Evolutionary conservation across 1,140 invertebrate species (phyloP).

Genomic region (Panulirus ornatus): DNA sequence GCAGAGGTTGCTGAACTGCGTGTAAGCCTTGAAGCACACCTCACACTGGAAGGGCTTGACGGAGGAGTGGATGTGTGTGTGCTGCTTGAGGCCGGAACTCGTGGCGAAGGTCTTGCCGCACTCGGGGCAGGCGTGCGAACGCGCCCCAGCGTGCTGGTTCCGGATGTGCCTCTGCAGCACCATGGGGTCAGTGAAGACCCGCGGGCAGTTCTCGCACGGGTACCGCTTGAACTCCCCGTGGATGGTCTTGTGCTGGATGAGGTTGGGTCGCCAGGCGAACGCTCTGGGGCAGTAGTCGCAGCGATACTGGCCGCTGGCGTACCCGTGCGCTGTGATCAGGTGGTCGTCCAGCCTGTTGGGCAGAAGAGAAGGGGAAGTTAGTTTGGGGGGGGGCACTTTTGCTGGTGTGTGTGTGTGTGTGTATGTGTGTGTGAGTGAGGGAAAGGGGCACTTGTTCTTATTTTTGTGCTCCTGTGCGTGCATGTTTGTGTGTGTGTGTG

Average conservation of each 20-base stretch:
- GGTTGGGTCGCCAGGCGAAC: constrained; percentile 89
- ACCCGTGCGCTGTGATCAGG: constrained; percentile 86
- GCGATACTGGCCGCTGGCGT: constrained; percentile 86
- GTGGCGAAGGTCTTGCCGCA: constrained; percentile 99
- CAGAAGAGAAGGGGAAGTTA: constrained; percentile 20
- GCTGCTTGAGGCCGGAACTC: constrained; percentile 98
- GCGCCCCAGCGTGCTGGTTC: constrained; percentile 93
- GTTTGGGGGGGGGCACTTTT: not conserved
- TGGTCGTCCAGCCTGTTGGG: constrained; percentile 88
- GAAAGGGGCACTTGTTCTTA: no score
- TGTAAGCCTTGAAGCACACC: constrained; percentile 94
- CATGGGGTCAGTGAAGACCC: constrained; percentile 96
- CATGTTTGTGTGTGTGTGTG: not conserved
- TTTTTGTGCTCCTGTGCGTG: not conserved
- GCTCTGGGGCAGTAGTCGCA: constrained; percentile 91
- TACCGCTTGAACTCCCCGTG: constrained; percentile 83
- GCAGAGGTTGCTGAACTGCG: constrained; percentile 99
- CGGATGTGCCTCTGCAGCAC: constrained; percentile 97
- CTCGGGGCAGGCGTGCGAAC: constrained; percentile 96
- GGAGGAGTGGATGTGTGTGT: constrained; percentile 99
- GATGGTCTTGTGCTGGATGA: constrained; percentile 88
- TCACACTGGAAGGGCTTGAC: constrained; percentile 98
- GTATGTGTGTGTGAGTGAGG: not conserved
- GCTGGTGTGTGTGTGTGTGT: not conserved
- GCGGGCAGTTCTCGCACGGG: constrained; percentile 94